Evolutionary conservation across 2,888 invertebrate species (phyloP).

Genomic region (Phalangium opilio): DNA sequence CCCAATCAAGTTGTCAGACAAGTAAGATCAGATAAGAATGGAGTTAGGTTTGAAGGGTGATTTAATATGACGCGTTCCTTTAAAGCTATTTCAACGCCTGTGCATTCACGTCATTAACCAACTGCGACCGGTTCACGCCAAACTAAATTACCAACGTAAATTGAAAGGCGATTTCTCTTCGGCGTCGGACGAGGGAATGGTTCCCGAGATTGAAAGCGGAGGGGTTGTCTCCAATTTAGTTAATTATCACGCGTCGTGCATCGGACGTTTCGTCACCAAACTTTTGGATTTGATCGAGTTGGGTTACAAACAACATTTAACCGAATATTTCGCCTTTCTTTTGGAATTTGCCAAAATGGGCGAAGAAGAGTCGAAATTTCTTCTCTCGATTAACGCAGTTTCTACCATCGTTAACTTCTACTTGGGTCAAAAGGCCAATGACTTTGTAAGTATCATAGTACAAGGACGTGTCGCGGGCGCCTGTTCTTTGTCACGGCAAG

Average conservation of each 20-base stretch:
- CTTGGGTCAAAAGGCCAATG: conserved; percentile 54
- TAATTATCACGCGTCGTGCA: conserved; percentile 41
- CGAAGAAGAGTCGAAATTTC: conserved; percentile 75
- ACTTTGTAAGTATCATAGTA: conserved; percentile 40
- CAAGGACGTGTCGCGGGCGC: too few relatives aligned
- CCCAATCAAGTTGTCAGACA: conserved; percentile 93
- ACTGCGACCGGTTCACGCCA: conserved; percentile 48
- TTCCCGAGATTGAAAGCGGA: too few relatives aligned
- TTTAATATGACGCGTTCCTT: conserved; percentile 1
- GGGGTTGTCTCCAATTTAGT: too few relatives aligned
- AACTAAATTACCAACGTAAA: conserved; percentile 42
- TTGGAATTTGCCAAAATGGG: conserved; percentile 92
- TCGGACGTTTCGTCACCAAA: conserved; percentile 80
- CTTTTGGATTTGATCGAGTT: conserved; percentile 56
- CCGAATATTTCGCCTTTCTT: conserved; percentile 80
- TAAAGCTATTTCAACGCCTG: conserved; percentile 69
- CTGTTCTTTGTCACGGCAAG: too few relatives aligned
- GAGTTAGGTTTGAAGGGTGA: not conserved
- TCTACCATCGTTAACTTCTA: conserved; percentile 83
- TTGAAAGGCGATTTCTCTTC: too few relatives aligned
- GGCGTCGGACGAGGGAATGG: too few relatives aligned
- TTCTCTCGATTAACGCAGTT: conserved; percentile 71
- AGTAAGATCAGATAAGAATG: conserved; percentile 30
- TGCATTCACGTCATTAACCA: conserved; percentile 88
- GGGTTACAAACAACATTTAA: conserved; percentile 45